phyloP scores from a whole-genome alignment of 1,140 invertebrate genomes.

The Magallana ariakensis region DNA sequence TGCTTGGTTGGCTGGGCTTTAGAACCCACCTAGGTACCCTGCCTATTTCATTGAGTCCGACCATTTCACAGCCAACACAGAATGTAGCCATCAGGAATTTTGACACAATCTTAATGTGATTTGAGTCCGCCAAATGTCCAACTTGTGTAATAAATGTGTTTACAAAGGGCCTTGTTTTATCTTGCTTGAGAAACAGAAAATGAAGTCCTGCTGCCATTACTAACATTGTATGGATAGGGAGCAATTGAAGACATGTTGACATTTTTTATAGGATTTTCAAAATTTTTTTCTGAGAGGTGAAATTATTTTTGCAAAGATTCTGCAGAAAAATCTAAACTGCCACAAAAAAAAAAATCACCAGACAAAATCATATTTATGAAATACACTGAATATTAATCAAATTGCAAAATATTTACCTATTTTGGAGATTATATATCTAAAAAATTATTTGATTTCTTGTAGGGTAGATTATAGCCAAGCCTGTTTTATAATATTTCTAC shows the following conservation, averaged over 20 bases:
- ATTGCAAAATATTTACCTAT: too few relatives aligned
- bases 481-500: too few relatives aligned
- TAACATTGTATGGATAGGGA: constrained; percentile 11
- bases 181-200: neutral
- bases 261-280: too few relatives aligned
- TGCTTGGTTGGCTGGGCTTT: neutral
- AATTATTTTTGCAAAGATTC: too few relatives aligned
- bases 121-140: constrained; percentile 21
- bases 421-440: too few relatives aligned
- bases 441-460: too few relatives aligned
- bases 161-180: constrained; percentile 25
- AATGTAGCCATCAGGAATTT: constrained; percentile 7
- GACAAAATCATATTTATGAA: too few relatives aligned
- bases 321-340: too few relatives aligned
- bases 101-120: constrained; percentile 38
- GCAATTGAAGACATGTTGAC: neutral
- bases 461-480: too few relatives aligned
- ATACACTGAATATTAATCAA: too few relatives aligned
- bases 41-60: neutral
- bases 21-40: neutral
- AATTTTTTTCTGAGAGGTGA: too few relatives aligned
- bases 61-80: constrained; percentile 17
- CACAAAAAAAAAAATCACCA: too few relatives aligned
- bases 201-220: neutral
- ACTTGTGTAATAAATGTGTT: constrained; percentile 35